Evolutionary conservation across 2,888 invertebrate genomes (phyloP).

Genomic region (Drosophila cognata): DNA sequence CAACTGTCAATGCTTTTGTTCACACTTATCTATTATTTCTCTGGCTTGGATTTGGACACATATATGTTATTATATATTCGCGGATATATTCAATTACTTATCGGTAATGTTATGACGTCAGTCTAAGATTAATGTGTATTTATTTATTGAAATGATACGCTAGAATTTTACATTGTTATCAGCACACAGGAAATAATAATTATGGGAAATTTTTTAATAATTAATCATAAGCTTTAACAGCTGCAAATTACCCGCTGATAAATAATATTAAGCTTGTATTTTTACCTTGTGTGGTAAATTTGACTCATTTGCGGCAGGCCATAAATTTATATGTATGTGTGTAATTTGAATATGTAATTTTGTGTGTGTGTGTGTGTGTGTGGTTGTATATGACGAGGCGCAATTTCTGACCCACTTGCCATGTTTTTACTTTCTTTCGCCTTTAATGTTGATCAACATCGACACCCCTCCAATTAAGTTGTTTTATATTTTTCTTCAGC

Average conservation of each 20-base stretch:
- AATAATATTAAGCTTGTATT: constrained; percentile 3
- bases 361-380: constrained; percentile 17
- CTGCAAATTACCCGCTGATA: constrained; percentile 19
- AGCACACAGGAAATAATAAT: background rate
- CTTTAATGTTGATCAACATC: constrained; percentile 57
- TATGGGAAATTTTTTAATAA: background rate
- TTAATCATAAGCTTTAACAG: constrained; percentile 18
- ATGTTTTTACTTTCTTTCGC: constrained; percentile 75
- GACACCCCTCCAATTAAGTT: constrained; percentile 22
- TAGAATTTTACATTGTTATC: background rate
- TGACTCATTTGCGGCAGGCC: constrained; percentile 37
- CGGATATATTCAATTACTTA: too few relatives aligned
- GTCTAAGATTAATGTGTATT: background rate
- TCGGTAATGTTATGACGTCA: background rate
- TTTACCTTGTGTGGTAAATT: constrained; percentile 36
- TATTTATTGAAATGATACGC: background rate
- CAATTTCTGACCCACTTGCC: constrained; percentile 75
- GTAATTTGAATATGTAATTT: constrained; percentile 25
- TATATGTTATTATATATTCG: background rate
- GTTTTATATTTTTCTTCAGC: constrained; percentile 6
- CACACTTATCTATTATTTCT: background rate
- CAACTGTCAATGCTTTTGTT: constrained; percentile 10
- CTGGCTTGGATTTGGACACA: background rate
- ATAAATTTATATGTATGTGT: constrained; percentile 9
- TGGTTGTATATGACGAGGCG: constrained; percentile 49